Evolutionary conservation across 1,140 invertebrate species (phyloP).

Genomic region (Radopholus similis): DNA sequence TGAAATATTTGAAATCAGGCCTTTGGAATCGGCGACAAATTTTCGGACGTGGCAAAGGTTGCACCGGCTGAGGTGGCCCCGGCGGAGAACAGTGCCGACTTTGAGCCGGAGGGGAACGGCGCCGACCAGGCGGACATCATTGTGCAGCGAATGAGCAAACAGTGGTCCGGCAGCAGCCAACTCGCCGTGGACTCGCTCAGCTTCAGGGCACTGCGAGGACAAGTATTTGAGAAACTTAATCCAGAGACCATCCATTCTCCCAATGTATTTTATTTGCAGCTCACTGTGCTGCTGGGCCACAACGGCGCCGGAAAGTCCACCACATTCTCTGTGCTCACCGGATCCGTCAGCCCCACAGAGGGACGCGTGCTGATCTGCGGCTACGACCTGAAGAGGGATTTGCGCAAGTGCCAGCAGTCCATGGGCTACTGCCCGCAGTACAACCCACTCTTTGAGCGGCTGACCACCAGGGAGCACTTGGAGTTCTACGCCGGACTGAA

Average conservation of each 20-base stretch:
- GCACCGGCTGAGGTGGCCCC: constrained; percentile 11
- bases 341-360: constrained; percentile 11
- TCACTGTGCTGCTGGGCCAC: constrained; percentile 44
- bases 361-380: constrained; percentile 36
- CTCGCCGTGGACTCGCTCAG: constrained; percentile 39
- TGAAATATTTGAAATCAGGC: neutral
- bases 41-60: neutral
- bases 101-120: constrained; percentile 20
- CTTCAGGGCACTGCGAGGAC: constrained; percentile 40
- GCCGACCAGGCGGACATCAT: constrained; percentile 45
- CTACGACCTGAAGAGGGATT: constrained; percentile 18
- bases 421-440: constrained; percentile 82
- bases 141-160: constrained; percentile 34
- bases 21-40: neutral
- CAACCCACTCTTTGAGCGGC: constrained; percentile 82
- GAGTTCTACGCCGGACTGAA: constrained; percentile 72
- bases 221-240: no score
- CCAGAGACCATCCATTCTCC: neutral
- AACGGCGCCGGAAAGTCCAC: constrained; percentile 44
- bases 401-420: constrained; percentile 30
- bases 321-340: constrained; percentile 48
- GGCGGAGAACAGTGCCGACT: constrained; percentile 27
- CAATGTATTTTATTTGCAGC: constrained; percentile 7
- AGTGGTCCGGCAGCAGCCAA: constrained; percentile 9
- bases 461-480: constrained; percentile 83